Percentiles rank a stretch among this genome's conserved stretches.
These are phyloP conservation scores for Pangasianodon gigas DNA, from an alignment of 2,113 vertebrate genomes.

Conservation along the genomic window DNA sequence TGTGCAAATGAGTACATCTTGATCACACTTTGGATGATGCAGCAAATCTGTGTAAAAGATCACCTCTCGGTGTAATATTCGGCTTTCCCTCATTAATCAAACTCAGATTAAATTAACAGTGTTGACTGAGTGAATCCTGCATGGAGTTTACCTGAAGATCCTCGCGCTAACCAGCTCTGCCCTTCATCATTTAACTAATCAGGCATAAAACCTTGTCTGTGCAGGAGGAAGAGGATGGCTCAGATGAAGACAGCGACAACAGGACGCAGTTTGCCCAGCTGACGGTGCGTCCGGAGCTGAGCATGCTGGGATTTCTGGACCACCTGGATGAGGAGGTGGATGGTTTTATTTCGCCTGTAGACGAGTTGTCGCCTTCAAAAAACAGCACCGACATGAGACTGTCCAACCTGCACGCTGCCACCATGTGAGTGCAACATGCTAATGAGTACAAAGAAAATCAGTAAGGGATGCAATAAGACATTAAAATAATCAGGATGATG, in stretches of 20 bases:
- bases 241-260: conserved; percentile 81
- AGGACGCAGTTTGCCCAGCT: conserved; percentile 75
- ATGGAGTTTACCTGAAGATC: background rate
- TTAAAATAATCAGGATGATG: background rate
- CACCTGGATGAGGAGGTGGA: conserved; percentile 88
- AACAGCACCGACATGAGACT: conserved; percentile 85
- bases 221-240: conserved; percentile 92
- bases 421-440: conserved; percentile 77
- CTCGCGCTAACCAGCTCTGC: background rate
- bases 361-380: conserved; percentile 84
- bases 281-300: conserved; percentile 78
- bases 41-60: background rate
- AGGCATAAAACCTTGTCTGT: background rate
- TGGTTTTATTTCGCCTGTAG: conserved; percentile 90
- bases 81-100: conserved; percentile 5
- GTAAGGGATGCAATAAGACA: background rate
- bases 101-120: conserved; percentile 9
- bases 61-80: background rate
- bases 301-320: conserved; percentile 82
- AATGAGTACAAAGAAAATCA: background rate
- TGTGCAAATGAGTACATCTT: background rate
- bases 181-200: background rate
- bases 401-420: conserved; percentile 93
- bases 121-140: conserved; percentile 7
- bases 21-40: background rate